Evolutionary conservation across 2,113 vertebrate species (phyloP).

Genomic region (Micronisus gabar): DNA sequence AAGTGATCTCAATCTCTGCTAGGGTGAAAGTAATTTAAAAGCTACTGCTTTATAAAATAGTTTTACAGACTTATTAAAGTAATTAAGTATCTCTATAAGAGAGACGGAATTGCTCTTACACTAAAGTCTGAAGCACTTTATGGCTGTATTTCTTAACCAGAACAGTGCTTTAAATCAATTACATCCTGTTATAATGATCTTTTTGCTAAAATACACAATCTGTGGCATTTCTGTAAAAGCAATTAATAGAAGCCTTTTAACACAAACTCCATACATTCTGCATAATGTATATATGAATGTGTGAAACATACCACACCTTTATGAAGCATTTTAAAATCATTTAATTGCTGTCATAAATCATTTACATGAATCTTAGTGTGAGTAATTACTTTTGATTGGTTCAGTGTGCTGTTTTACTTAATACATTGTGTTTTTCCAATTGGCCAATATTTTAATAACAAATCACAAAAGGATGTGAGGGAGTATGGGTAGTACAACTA

Average conservation of each 20-base stretch:
- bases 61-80: conserved; percentile 48
- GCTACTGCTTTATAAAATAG: conserved; percentile 28
- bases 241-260: conserved; percentile 13
- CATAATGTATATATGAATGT: neutral
- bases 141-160: neutral
- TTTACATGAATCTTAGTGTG: conserved; percentile 16
- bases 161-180: conserved; percentile 54
- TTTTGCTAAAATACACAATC: neutral
- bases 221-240: conserved; percentile 1
- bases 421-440: conserved; percentile 40
- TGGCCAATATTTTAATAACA: conserved; percentile 36
- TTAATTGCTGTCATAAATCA: conserved; percentile 42
- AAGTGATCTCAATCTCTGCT: conserved; percentile 17
- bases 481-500: neutral
- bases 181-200: neutral
- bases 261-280: neutral
- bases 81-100: conserved; percentile 32
- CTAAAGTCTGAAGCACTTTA: conserved; percentile 17
- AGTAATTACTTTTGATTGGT: conserved; percentile 51
- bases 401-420: conserved; percentile 28
- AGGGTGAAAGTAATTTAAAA: conserved; percentile 44
- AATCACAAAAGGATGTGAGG: neutral
- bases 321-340: neutral
- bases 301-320: conserved; percentile 1
- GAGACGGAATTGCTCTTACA: neutral